These are phyloP conservation scores for Brachionus koreanus DNA, from an alignment of 1,140 invertebrate genomes.

Conservation along the genomic window DNA sequence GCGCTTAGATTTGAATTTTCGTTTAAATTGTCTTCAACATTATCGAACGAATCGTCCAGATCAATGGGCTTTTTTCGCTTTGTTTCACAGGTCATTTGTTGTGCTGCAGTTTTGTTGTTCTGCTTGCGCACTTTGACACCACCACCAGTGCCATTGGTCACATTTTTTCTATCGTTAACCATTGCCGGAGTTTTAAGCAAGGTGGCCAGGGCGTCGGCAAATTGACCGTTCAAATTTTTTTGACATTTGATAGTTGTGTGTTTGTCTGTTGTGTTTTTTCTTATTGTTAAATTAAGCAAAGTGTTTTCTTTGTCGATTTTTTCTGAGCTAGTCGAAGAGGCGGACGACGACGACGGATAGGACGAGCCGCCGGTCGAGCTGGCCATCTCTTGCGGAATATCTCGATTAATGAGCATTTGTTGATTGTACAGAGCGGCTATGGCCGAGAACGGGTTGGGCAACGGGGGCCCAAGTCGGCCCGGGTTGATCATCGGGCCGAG, in stretches of 20 bases:
- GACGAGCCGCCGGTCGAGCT: background rate
- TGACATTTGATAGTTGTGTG: background rate
- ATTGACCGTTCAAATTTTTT: background rate
- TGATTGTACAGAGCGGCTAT: constrained; percentile 21
- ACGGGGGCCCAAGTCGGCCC: background rate
- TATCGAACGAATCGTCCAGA: background rate
- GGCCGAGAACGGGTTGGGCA: background rate
- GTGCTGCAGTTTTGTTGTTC: background rate
- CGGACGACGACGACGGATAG: background rate
- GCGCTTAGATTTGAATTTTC: background rate
- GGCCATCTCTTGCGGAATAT: background rate
- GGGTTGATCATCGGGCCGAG: background rate
- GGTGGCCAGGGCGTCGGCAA: background rate
- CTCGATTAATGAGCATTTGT: background rate
- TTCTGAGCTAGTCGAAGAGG: constrained; percentile 13
- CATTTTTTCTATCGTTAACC: background rate
- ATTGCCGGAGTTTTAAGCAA: background rate
- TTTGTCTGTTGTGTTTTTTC: background rate
- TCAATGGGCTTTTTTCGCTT: background rate
- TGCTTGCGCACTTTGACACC: too few relatives aligned
- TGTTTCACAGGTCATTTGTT: background rate
- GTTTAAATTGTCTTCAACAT: background rate
- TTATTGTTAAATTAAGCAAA: background rate
- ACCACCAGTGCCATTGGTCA: too few relatives aligned
- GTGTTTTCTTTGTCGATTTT: constrained; percentile 18